These are phyloP conservation scores for Athalia cordata DNA, from an alignment of 2,888 invertebrate genomes.

Conservation along the genomic window DNA sequence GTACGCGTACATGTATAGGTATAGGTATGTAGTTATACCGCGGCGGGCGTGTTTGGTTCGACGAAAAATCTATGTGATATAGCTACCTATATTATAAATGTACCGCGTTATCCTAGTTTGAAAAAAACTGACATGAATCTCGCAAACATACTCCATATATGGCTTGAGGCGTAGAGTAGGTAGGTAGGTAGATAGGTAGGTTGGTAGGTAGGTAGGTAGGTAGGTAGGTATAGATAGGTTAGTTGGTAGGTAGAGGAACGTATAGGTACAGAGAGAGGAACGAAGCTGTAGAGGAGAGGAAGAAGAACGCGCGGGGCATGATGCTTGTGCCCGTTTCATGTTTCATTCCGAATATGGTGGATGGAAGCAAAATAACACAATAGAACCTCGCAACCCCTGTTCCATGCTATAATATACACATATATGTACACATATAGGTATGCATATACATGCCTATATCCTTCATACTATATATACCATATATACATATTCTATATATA, in stretches of 20 bases:
- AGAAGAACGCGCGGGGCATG: slow-evolving; percentile 1
- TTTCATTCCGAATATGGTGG: slow-evolving; percentile 59
- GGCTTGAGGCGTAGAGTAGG: slow-evolving; percentile 35
- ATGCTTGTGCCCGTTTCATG: slow-evolving; percentile 55
- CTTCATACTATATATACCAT: slow-evolving; percentile 7
- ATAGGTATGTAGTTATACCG: no score
- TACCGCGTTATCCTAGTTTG: slow-evolving; percentile 14
- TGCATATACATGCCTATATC: not conserved
- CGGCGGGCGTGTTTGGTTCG: no score
- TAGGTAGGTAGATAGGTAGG: not conserved
- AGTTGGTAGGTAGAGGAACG: slow-evolving; percentile 19
- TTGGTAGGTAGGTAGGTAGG: not conserved
- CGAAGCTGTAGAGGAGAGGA: slow-evolving; percentile 49
- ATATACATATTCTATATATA: not conserved
- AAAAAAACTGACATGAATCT: slow-evolving; percentile 31
- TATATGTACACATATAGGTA: not conserved
- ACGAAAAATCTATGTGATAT: not conserved
- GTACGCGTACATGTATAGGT: no score
- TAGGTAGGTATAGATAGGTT: not conserved
- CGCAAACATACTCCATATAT: slow-evolving; percentile 38
- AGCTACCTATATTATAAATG: not conserved
- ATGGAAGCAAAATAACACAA: slow-evolving; percentile 62
- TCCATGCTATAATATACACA: not conserved
- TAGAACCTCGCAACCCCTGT: slow-evolving; percentile 50
- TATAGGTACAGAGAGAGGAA: slow-evolving; percentile 49